Conservation (phyloP, 2,113 vertebrate genomes). For the Sceloporus undulatus region DNA sequence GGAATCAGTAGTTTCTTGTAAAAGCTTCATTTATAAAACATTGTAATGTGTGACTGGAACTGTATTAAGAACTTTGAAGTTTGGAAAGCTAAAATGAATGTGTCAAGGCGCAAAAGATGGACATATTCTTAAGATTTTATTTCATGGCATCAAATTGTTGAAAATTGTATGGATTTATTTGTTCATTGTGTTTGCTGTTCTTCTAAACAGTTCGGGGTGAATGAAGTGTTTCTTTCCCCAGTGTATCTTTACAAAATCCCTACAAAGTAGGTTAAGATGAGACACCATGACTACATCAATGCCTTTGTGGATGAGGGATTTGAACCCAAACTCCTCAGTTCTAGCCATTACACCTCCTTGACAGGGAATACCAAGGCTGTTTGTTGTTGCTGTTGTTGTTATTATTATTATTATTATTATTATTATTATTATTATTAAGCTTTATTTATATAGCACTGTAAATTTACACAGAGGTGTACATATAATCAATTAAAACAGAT, state of each 20-base stretch:
- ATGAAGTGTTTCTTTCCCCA: not conserved
- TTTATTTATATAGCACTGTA: no score
- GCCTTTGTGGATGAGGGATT: not conserved
- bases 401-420: no score
- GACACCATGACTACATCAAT: not conserved
- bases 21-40: conserved; percentile 4
- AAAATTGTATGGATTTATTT: not conserved
- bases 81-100: not conserved
- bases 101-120: not conserved
- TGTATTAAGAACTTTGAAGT: not conserved
- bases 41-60: not conserved
- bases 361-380: not conserved
- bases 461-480: no score
- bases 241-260: not conserved
- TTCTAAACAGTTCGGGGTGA: not conserved
- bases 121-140: not conserved
- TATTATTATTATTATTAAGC: no score
- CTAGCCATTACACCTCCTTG: not conserved
- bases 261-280: not conserved
- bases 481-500: no score
- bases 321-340: not conserved
- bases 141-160: not conserved
- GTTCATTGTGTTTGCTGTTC: not conserved
- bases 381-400: not conserved
- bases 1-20: not conserved